A percentile compares a stretch with the other conserved stretches of the same genome.
phyloP scores from a whole-genome alignment of 2,888 invertebrate species.

The Tetragonisca angustula region DNA sequence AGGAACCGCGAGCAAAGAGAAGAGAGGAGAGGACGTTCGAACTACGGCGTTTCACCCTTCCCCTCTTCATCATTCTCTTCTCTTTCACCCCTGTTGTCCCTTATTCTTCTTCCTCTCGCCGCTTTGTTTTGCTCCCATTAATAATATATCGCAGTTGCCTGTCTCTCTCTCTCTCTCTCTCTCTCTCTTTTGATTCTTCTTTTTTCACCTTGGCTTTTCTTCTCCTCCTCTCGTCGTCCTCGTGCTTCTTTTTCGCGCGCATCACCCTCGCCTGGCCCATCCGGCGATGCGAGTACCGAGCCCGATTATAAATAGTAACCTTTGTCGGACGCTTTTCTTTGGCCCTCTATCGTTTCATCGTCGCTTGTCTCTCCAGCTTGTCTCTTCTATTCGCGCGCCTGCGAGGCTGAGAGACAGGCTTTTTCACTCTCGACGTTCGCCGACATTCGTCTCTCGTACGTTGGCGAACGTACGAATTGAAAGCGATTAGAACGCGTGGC shows the following conservation, averaged over 20 bases:
- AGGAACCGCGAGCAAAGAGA: constrained; percentile 62
- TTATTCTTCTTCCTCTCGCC: constrained; percentile 74
- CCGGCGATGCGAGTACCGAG: constrained; percentile 63
- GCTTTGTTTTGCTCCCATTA: constrained; percentile 79
- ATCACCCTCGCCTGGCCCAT: constrained; percentile 67
- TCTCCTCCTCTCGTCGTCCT: constrained; percentile 7
- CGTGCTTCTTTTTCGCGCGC: constrained; percentile 28
- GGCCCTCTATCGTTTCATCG: constrained; percentile 71
- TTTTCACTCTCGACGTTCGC: constrained; percentile 9
- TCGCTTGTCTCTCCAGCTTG: constrained; percentile 57
- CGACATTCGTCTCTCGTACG: not conserved
- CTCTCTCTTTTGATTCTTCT: constrained; percentile 23
- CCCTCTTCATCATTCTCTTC: constrained; percentile 34
- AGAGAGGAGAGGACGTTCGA: constrained; percentile 51
- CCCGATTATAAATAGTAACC: constrained; percentile 82
- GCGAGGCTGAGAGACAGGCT: constrained; percentile 21
- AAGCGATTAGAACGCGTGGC: constrained; percentile 5
- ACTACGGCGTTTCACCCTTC: constrained; percentile 53
- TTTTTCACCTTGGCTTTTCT: constrained; percentile 52
- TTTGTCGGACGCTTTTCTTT: constrained; percentile 81
- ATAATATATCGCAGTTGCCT: constrained; percentile 78
- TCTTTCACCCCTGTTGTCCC: constrained; percentile 57
- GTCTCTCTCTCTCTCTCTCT: constrained; percentile 21
- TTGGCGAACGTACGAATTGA: constrained; percentile 61
- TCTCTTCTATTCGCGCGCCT: constrained; percentile 4